Evolutionary conservation across 2,888 invertebrate genomes (phyloP).

Genomic region (Pterostichus niger): DNA sequence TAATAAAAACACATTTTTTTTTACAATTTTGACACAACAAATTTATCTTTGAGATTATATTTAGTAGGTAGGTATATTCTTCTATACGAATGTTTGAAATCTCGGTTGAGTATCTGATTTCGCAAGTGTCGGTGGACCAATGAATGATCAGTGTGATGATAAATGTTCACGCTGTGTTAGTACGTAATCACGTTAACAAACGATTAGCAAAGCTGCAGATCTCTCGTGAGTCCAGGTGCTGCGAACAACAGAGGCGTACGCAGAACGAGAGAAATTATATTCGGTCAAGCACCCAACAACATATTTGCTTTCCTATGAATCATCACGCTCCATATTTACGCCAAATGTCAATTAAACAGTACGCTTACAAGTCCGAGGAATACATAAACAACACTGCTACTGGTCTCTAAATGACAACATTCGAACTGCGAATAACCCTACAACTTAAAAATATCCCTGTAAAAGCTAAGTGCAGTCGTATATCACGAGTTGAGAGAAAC

Average conservation of each 20-base stretch:
- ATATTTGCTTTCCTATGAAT: slow-evolving; percentile 26
- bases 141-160: background rate
- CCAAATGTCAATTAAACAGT: slow-evolving; percentile 56
- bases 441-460: slow-evolving; percentile 37
- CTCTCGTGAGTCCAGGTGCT: background rate
- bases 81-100: no score
- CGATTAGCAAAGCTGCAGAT: background rate
- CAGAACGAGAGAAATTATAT: background rate
- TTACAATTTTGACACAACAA: no score
- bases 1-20: no score
- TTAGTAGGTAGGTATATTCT: no score
- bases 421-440: slow-evolving; percentile 34
- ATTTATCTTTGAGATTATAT: no score
- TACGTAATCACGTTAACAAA: slow-evolving; percentile 23
- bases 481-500: slow-evolving; percentile 35
- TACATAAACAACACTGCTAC: slow-evolving; percentile 38
- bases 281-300: slow-evolving; percentile 33
- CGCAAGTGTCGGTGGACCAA: no score
- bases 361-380: slow-evolving; percentile 25
- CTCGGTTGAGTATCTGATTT: no score
- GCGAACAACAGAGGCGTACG: background rate
- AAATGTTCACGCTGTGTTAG: slow-evolving; percentile 20
- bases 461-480: slow-evolving; percentile 35
- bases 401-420: slow-evolving; percentile 25
- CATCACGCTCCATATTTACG: slow-evolving; percentile 13